Percentiles rank a stretch among this genome's conserved stretches.
phyloP scores from a whole-genome alignment of 2,888 invertebrate species.

The Hylaea fasciaria region DNA sequence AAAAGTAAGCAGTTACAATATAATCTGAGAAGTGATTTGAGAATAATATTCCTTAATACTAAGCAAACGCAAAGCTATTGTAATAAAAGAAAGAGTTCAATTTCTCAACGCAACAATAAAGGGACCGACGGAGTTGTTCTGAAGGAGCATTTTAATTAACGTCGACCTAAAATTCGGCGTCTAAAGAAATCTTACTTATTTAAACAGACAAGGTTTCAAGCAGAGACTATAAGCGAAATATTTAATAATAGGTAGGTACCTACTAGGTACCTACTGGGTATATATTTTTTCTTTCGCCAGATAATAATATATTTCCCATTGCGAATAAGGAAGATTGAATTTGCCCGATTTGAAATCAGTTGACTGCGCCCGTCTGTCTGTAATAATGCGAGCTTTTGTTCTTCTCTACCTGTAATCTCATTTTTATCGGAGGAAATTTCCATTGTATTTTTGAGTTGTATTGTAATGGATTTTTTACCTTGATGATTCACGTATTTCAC shows the following conservation, averaged over 20 bases:
- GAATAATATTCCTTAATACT: background rate
- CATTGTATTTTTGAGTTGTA: background rate
- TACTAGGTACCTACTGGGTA: slow-evolving; percentile 17
- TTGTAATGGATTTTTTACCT: background rate
- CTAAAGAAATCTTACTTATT: slow-evolving; percentile 46
- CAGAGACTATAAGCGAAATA: slow-evolving; percentile 27
- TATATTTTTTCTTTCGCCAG: slow-evolving; percentile 19
- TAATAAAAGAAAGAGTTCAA: slow-evolving; percentile 36
- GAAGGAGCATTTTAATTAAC: slow-evolving; percentile 49
- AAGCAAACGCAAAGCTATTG: slow-evolving; percentile 23
- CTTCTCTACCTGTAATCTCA: slow-evolving; percentile 11
- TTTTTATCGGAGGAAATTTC: slow-evolving; percentile 6
- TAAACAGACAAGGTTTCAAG: slow-evolving; percentile 39
- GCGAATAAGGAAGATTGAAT: slow-evolving; percentile 25
- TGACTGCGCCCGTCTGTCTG: slow-evolving; percentile 23
- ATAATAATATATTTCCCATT: slow-evolving; percentile 28
- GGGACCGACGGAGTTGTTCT: slow-evolving; percentile 6
- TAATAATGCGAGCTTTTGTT: slow-evolving; percentile 24
- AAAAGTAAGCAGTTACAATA: slow-evolving; percentile 1
- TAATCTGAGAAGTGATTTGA: background rate
- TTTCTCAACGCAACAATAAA: slow-evolving; percentile 30
- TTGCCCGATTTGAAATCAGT: slow-evolving; percentile 24
- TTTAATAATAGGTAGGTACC: slow-evolving; percentile 30
- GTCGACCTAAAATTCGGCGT: slow-evolving; percentile 45
- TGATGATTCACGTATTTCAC: slow-evolving; percentile 13